These are phyloP conservation scores for Ormyrus thymus DNA, from an alignment of 2,888 invertebrate genomes.

Conservation along the genomic window DNA sequence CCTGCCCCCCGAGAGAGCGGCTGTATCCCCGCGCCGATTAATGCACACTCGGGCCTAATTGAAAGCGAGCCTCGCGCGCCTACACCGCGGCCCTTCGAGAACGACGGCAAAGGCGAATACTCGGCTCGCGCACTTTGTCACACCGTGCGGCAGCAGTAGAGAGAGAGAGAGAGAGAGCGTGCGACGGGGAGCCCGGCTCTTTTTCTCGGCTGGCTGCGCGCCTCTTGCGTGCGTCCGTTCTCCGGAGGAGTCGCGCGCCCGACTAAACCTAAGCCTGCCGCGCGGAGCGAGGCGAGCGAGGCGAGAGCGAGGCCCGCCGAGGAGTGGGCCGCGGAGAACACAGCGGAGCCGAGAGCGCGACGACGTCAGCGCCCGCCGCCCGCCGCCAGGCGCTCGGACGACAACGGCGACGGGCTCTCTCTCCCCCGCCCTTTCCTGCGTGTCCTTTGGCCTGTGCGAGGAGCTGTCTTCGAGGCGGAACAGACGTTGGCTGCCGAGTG, in stretches of 20 bases:
- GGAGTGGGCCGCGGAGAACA: too few species aligned
- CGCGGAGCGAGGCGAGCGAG: neutral
- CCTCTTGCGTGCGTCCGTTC: conserved; percentile 18
- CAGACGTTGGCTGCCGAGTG: too few species aligned
- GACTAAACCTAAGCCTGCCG: conserved; percentile 46
- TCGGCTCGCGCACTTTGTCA: too few species aligned
- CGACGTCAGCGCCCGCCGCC: conserved; percentile 36
- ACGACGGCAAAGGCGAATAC: too few species aligned
- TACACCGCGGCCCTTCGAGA: too few species aligned
- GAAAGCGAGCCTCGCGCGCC: conserved; percentile 16
- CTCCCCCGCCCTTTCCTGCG: conserved; percentile 18
- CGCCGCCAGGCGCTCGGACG: conserved; percentile 10
- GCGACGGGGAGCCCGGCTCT: too few species aligned
- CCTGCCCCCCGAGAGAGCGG: neutral
- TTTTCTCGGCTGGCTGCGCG: too few species aligned
- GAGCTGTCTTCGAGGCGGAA: conserved; percentile 7
- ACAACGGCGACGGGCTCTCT: conserved; percentile 38
- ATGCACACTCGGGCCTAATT: conserved; percentile 16
- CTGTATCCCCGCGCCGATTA: too few species aligned
- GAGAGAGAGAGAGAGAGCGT: too few species aligned
- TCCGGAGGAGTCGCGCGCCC: conserved; percentile 53
- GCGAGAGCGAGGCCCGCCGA: too few species aligned
- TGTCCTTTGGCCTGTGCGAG: conserved; percentile 43
- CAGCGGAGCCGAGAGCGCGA: conserved; percentile 54
- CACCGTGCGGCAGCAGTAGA: too few species aligned